Evolutionary conservation across 2,797 vertebrate species (phyloP).

Genomic region (Cygnus olor): DNA sequence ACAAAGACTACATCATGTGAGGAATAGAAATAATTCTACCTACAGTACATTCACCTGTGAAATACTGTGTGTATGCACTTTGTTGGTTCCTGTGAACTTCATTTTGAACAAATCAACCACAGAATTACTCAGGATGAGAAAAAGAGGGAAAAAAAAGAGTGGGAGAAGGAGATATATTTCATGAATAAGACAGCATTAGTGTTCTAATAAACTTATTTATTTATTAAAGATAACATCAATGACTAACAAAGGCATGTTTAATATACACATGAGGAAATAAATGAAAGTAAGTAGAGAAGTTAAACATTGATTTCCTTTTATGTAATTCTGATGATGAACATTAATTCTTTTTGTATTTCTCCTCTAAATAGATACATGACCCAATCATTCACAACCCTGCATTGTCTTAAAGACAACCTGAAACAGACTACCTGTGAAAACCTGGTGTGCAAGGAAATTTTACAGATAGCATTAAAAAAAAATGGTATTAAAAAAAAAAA

Average conservation of each 20-base stretch:
- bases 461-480: neutral
- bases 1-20: neutral
- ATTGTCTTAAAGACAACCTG: neutral
- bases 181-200: neutral
- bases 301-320: slow-evolving; percentile 28
- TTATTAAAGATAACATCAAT: neutral
- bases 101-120: neutral
- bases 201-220: neutral
- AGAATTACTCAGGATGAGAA: neutral
- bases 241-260: neutral
- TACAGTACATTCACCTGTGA: neutral
- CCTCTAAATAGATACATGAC: neutral
- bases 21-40: neutral
- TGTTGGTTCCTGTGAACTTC: neutral
- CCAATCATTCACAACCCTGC: neutral
- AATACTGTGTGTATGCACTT: neutral
- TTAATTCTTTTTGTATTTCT: neutral
- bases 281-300: slow-evolving; percentile 10
- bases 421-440: neutral
- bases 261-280: neutral
- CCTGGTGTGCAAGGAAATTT: neutral
- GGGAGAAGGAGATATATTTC: neutral
- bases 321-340: neutral
- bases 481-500: neutral
- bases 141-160: neutral